Conservation (phyloP, 1,140 invertebrate species). For the Melipona quadrifasciata region DNA sequence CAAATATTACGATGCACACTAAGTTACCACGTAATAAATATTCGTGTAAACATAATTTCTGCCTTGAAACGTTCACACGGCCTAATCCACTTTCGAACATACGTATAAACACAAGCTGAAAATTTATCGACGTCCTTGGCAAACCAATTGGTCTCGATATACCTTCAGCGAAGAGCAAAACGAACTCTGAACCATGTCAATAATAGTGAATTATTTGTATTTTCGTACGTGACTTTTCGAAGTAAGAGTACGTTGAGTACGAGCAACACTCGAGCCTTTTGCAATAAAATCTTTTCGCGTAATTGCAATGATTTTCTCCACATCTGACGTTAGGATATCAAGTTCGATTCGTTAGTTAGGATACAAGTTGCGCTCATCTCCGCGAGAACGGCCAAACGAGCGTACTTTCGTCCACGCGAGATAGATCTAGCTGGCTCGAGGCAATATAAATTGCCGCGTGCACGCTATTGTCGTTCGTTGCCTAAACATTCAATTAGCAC, state of each 20-base stretch:
- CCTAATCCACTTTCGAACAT: not conserved
- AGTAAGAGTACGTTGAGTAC: too few species aligned
- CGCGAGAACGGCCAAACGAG: not conserved
- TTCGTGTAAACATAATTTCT: not conserved
- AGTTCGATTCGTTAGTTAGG: too few species aligned
- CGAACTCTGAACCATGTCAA: not conserved
- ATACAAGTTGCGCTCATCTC: too few species aligned
- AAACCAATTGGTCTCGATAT: not conserved
- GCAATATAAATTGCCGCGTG: slow-evolving; percentile 58
- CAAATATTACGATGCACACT: not conserved
- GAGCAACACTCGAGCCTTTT: too few species aligned
- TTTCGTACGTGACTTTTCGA: too few species aligned
- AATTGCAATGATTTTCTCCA: too few species aligned
- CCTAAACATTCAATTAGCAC: slow-evolving; percentile 82
- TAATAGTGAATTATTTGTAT: not conserved
- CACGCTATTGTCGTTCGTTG: slow-evolving; percentile 7
- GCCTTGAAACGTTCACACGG: not conserved
- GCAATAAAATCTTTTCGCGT: too few species aligned
- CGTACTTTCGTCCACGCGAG: not conserved
- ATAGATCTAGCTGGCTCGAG: not conserved
- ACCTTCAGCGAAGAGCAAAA: not conserved
- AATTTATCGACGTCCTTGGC: not conserved
- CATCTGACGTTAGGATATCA: too few species aligned
- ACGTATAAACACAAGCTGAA: not conserved
- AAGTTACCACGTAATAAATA: too few species aligned